Evolutionary conservation across 1,140 invertebrate species (phyloP), one percentile per base, ranked within the genome.

Genomic region (Tetranychus cinnabarinus): DNA sequence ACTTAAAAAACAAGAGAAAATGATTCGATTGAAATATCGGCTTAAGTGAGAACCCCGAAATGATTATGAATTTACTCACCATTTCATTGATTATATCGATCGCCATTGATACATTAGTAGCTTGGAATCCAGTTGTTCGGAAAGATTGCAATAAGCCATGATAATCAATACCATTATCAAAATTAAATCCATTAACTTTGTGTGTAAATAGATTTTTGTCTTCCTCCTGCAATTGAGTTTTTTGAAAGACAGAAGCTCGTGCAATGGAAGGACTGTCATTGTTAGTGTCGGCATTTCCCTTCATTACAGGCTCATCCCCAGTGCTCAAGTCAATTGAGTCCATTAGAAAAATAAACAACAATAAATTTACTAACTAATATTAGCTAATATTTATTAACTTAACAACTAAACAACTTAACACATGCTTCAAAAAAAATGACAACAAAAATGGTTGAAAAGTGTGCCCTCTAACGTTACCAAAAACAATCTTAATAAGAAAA

Each of bases 41-140:
- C 50, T n/a, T 5, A 15, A 52, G 8, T 52, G 13, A 52, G n/a
- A 33, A 47, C 23, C 23, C 23, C 23, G 23, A 23, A 23, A 23
- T 23, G 23, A 23, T 0, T 23, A 23, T 6, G 42, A 33, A 23
- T n/a, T n/a, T 35, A 62, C 58, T 60, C 66, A 96, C 79, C 91
- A 97, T 97, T 79, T 80, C 83, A 66, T 88, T 85, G 56, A 97
- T 84, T 80, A 95, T 88, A 59, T 86, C 76, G 1, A 96, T 82
- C 12, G 89, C 88, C 68, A 82, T 74, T 0, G 86, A 90, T 73
- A 97, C 88, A 77, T 85, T 91, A 0, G 90, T 93, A 1, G 95
- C 90, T 79, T 98, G 95, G 72, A 97, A 97, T 54, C 95, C 95
- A 50, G 82, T 86, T 59, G 78, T 76, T 55, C 77, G 70, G 70